Evolutionary conservation across 2,888 invertebrate species (phyloP).

Genomic region (Neuroscelio doddi): DNA sequence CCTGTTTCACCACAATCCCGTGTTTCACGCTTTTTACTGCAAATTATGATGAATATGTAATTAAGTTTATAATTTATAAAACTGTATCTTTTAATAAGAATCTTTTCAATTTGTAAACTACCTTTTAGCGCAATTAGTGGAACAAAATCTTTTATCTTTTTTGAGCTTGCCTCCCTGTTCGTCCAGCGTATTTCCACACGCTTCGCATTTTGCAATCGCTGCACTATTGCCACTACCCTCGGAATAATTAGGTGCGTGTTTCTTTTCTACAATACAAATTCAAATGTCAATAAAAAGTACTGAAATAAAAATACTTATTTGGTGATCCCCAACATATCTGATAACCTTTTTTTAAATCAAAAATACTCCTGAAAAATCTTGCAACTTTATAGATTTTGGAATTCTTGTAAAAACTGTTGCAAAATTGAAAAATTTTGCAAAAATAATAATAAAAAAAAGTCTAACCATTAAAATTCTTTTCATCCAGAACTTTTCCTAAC

Average conservation of each 20-base stretch:
- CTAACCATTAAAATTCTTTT: neutral
- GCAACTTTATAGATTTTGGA: too few relatives aligned
- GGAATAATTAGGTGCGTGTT: conserved; percentile 66
- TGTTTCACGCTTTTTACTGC: conserved; percentile 65
- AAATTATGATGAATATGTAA: conserved; percentile 2
- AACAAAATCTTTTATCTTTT: conserved; percentile 84
- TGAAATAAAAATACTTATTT: too few relatives aligned
- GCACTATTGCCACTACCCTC: conserved; percentile 63
- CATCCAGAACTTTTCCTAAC: conserved; percentile 7
- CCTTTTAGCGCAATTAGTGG: conserved; percentile 81
- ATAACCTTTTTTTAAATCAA: too few relatives aligned
- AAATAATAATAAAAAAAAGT: conserved; percentile 6
- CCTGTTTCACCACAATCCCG: conserved; percentile 58
- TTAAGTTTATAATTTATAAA: neutral
- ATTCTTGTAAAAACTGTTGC: neutral
- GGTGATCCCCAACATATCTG: too few relatives aligned
- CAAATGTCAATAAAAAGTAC: conserved; percentile 1
- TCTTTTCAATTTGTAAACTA: conserved; percentile 62
- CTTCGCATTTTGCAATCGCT: conserved; percentile 80
- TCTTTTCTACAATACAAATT: conserved; percentile 67
- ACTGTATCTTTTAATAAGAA: too few relatives aligned
- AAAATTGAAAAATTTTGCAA: conserved; percentile 1
- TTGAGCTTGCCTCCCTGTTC: conserved; percentile 75
- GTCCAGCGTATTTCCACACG: conserved; percentile 78
- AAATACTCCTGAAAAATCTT: too few relatives aligned